Evolutionary conservation across 2,888 invertebrate species (phyloP), one percentile per base, ranked within the genome.

Genomic region (Nomada hirtipes): DNA sequence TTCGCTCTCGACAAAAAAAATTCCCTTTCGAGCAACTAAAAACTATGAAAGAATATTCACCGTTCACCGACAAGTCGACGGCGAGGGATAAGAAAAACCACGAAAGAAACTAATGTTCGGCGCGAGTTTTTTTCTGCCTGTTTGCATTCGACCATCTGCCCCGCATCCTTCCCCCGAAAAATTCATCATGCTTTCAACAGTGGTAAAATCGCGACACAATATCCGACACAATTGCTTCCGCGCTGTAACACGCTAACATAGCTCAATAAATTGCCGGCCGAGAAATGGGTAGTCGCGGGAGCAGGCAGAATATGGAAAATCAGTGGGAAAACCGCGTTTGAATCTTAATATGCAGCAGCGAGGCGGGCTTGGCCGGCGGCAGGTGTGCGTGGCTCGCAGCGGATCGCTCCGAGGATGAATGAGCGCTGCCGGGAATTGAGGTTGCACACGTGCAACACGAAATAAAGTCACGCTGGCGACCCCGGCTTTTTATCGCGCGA

Each of bases 391-490:
- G 44, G 10, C 20, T 57, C 55, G 55, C 23, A 57, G 69, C 26
- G 47, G 70, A 47, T 70, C 47, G 70, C 60, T 50, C 20, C 64
- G 52, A 60, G 65, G 59, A 67, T 67, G 77, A 77, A 77, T 53
- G 75, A 67, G 47, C 65, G 65, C 44, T 55, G 60, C 67, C 36
- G 68, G 68, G 63, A 52, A 78, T 53, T 23, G 68, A 42, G 63
- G 53, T 76, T 78, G 78, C 68, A n/a, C 55, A 26, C 78, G 77
- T 76, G 75, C 42, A 52, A 20, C 26, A 18, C 20, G 77, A 63
- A 76, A 57, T 57, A 78, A 76, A 78, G 50, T 20, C 7, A 13
- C 9, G 47, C 23, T 2, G n/a, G 26, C 76, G 61, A 61, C 18
- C n/a, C 44, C 15, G 47, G 26, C 9, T 52, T 63, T 53, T 55